phyloP scores from a whole-genome alignment of 2,797 vertebrate genomes.

The Sebastolobus alascanus region DNA sequence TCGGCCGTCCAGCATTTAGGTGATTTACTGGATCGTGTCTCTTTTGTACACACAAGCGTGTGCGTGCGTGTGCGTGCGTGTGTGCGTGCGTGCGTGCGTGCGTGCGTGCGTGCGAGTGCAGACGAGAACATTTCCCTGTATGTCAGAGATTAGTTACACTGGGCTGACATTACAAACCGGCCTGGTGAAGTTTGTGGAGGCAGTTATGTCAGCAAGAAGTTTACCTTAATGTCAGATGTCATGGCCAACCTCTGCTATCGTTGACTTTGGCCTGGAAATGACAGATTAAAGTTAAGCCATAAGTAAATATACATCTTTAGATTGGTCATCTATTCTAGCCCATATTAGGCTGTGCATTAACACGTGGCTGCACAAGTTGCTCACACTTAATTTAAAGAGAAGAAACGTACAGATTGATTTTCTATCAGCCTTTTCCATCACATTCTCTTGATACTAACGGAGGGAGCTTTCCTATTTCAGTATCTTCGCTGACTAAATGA shows the following conservation, averaged over 20 bases:
- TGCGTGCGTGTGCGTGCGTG: not conserved
- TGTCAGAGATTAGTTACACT: slow-evolving; percentile 54
- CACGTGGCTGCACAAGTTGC: not conserved
- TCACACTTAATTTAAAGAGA: not conserved
- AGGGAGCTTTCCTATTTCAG: not conserved
- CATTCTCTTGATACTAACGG: not conserved
- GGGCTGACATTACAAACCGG: slow-evolving; percentile 71
- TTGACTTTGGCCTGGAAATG: slow-evolving; percentile 75
- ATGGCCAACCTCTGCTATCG: slow-evolving; percentile 68
- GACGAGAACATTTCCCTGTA: slow-evolving; percentile 45
- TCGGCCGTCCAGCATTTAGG: not conserved
- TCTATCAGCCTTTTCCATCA: not conserved
- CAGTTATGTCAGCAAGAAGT: slow-evolving; percentile 23
- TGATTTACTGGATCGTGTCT: slow-evolving; percentile 44
- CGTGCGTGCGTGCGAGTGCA: not conserved
- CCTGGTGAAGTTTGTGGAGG: slow-evolving; percentile 28
- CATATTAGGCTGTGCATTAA: slow-evolving; percentile 2
- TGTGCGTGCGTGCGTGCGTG: not conserved
- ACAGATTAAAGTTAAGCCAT: slow-evolving; percentile 46
- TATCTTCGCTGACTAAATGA: not conserved
- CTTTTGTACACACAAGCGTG: slow-evolving; percentile 25
- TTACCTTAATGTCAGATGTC: slow-evolving; percentile 81
- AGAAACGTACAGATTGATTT: not conserved
- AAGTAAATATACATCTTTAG: slow-evolving; percentile 31
- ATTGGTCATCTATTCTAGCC: not conserved